Base-by-base conservation (phyloP, 2,888 invertebrate genomes). In the Plutella xylostella region DNA sequence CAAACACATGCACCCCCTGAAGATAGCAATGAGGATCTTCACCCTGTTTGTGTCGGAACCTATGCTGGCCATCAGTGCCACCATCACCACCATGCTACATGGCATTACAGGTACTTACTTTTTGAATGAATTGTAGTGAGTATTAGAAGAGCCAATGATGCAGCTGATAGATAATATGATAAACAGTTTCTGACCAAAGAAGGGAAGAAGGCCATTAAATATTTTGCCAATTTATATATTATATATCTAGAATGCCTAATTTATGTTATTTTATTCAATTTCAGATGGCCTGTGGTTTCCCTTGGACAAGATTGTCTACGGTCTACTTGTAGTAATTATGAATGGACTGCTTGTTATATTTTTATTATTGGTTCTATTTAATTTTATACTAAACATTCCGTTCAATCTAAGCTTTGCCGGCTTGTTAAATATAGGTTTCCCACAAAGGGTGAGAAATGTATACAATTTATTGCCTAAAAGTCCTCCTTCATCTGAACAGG, bases 1-100 rank as follows among this genome's bases (percentile, higher is more conserved):
- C 46, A 80, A 77, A 50, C 70, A 82, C 47, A 79, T 83, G 79
- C 80, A 80, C 50, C 83, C 80, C 15, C 49, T 72, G 17, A 82
- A 76, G 57, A 79, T 82, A 51, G 68, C 59, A 3, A 57, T 80
- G 12, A 68, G 77, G 51, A 76, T 83, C 70, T 71, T 79, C 47
- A 70, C 73, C 18, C 65, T 67, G 31, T 49, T 78, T 9, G 58
- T 83, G 46, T 70, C 77, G 38, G 82, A 82, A 51, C 83, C 83
- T 6, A 63, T 80, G 51, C 50, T 79, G 19, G 55, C 61, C n/a
- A 61, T 83, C 2, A 76, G 69, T 58, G 65, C 58, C 35, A 66
- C 69, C 21, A 55, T 76, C 2, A 72, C 72, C 50, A 61, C 58
- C 35, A 65, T 73, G 46, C 52, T 74, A 20, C 61, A 65, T 49